Evolutionary conservation across 2,888 invertebrate species (phyloP).

Genomic region (Eupithecia abbreviata): DNA sequence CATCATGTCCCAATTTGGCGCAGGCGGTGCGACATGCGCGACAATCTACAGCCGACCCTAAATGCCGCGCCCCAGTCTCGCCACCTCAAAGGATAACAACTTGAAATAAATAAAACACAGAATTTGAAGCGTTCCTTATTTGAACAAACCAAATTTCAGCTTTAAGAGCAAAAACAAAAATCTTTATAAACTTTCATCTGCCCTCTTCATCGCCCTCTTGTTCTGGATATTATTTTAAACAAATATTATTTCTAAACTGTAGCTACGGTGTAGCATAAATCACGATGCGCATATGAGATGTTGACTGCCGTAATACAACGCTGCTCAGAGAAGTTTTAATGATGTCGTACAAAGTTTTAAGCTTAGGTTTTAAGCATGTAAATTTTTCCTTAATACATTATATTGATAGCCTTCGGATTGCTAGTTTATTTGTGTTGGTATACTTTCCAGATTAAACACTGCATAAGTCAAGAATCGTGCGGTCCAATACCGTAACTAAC

Average conservation of each 20-base stretch:
- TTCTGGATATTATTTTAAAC: not conserved
- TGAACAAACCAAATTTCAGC: not conserved
- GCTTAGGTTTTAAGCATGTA: not conserved
- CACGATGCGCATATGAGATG: not conserved
- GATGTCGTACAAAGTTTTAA: not conserved
- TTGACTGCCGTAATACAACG: not conserved
- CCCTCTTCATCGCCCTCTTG: not conserved
- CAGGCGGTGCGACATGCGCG: no score
- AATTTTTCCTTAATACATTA: not conserved
- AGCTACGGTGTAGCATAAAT: not conserved
- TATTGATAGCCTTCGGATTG: not conserved
- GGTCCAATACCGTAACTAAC: not conserved
- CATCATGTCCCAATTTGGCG: no score
- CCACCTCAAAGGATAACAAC: not conserved
- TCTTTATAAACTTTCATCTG: not conserved
- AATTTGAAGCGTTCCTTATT: not conserved
- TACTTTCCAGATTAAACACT: not conserved
- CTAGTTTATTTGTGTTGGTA: not conserved
- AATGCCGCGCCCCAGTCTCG: no score
- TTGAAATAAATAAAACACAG: not conserved
- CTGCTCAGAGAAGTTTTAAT: not conserved
- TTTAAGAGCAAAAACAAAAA: not conserved
- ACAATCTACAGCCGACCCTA: no score
- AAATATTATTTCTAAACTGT: not conserved
- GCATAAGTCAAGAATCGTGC: not conserved